These are phyloP conservation scores for Amphiprion ocellaris DNA, from an alignment of 2,113 vertebrate species.

Conservation along the genomic window DNA sequence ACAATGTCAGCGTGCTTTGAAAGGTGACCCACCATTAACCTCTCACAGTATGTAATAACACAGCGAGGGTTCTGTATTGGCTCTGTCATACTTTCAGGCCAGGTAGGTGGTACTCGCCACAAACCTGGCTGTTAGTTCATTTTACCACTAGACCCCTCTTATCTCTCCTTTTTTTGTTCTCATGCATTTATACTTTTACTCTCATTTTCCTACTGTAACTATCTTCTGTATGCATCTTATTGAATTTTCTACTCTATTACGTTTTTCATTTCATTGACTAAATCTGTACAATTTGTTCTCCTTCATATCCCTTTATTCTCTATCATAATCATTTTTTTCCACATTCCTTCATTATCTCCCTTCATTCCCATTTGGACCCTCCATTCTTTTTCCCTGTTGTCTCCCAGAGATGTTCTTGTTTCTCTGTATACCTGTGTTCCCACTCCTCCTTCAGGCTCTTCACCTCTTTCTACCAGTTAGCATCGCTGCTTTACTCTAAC, in stretches of 20 bases:
- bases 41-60: slow-evolving; percentile 26
- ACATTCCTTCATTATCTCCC: slow-evolving; percentile 51
- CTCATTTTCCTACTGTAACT: slow-evolving; percentile 24
- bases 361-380: not conserved
- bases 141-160: slow-evolving; percentile 59
- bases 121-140: slow-evolving; percentile 68
- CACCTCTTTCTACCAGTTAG: slow-evolving; percentile 38
- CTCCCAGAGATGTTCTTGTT: slow-evolving; percentile 27
- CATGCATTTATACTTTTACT: slow-evolving; percentile 14
- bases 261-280: slow-evolving; percentile 59
- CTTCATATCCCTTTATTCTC: slow-evolving; percentile 40
- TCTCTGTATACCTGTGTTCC: slow-evolving; percentile 43
- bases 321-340: slow-evolving; percentile 65
- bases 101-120: slow-evolving; percentile 12
- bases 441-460: slow-evolving; percentile 17
- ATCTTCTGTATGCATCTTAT: slow-evolving; percentile 48
- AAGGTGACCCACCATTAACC: slow-evolving; percentile 27
- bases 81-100: slow-evolving; percentile 8
- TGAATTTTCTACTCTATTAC: slow-evolving; percentile 47
- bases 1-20: slow-evolving; percentile 26
- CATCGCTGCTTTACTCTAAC: slow-evolving; percentile 37
- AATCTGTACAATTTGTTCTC: slow-evolving; percentile 56
- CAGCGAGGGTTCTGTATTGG: slow-evolving; percentile 3
- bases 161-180: not conserved
- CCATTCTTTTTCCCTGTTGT: slow-evolving; percentile 16